phyloP scores from a whole-genome alignment of 2,113 vertebrate species.

The Xerus inauris region DNA sequence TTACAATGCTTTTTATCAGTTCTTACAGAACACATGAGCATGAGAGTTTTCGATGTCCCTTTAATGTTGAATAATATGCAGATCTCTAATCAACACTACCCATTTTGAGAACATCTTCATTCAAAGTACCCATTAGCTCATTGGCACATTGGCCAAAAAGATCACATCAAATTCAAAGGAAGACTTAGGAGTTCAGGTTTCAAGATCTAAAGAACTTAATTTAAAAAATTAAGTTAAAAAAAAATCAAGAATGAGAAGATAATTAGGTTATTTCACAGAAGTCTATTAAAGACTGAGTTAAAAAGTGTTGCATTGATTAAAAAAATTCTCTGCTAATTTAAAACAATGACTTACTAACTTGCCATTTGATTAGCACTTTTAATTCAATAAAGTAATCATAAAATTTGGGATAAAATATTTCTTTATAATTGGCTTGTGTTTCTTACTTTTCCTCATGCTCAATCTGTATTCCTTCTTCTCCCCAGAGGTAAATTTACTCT shows the following conservation, averaged over 20 bases:
- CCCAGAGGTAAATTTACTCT: neutral
- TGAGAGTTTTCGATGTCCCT: neutral
- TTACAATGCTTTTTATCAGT: slow-evolving; percentile 52
- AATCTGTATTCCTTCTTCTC: neutral
- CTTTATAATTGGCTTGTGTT: neutral
- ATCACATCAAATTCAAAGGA: neutral
- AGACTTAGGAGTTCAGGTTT: neutral
- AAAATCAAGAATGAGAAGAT: neutral
- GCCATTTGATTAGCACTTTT: neutral
- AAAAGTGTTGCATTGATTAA: neutral
- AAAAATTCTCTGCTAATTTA: neutral
- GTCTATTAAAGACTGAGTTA: neutral
- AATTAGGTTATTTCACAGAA: neutral
- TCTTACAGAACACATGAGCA: slow-evolving; percentile 11
- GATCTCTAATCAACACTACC: slow-evolving; percentile 18
- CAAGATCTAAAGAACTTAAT: neutral
- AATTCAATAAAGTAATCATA: neutral
- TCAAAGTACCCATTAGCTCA: slow-evolving; percentile 10
- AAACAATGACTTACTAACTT: neutral
- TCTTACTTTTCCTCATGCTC: neutral
- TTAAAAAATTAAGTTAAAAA: neutral
- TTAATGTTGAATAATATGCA: slow-evolving; percentile 45
- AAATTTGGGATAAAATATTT: neutral
- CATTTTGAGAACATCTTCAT: slow-evolving; percentile 47
- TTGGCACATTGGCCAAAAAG: slow-evolving; percentile 17